Percentiles rank a stretch among this genome's conserved stretches.
phyloP scores from a whole-genome alignment of 2,113 vertebrate genomes.

The Alethe castanea region DNA sequence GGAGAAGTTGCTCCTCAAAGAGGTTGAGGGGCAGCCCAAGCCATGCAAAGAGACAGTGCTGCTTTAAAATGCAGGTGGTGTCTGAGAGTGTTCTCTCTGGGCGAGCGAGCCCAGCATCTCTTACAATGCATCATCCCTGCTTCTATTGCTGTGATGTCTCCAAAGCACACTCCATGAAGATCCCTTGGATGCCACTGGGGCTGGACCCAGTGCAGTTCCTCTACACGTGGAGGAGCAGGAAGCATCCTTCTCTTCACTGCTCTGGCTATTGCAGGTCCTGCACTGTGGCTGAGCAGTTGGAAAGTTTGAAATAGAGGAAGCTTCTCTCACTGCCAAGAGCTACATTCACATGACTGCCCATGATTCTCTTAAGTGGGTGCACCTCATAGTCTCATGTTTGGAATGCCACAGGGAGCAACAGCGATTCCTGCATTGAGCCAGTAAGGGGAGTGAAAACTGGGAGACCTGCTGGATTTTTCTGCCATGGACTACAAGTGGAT shows the following conservation, averaged over 20 bases:
- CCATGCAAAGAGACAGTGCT: not conserved
- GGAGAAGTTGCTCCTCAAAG: not conserved
- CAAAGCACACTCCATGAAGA: accelerated
- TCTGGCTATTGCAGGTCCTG: not conserved
- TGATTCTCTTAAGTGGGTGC: not conserved
- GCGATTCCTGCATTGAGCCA: not conserved
- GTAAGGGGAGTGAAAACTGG: not conserved
- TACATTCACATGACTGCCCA: accelerated
- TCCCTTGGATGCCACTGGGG: not conserved
- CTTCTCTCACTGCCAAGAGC: not conserved
- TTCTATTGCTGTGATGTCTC: not conserved
- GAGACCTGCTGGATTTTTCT: not conserved
- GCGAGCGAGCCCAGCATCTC: not conserved
- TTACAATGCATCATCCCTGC: not conserved
- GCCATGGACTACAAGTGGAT: not conserved
- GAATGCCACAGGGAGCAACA: not conserved
- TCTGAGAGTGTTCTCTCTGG: not conserved
- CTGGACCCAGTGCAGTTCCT: not conserved
- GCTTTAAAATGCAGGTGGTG: not conserved
- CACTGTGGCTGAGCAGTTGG: not conserved
- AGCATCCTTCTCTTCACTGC: not conserved
- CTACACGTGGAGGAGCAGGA: not conserved
- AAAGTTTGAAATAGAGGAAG: not conserved
- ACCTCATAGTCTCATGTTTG: not conserved
- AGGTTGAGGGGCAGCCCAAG: not conserved